Evolutionary conservation across 2,113 vertebrate genomes (phyloP), one percentile per base, ranked within the genome.

Genomic region (Gallinago jamesoni): DNA sequence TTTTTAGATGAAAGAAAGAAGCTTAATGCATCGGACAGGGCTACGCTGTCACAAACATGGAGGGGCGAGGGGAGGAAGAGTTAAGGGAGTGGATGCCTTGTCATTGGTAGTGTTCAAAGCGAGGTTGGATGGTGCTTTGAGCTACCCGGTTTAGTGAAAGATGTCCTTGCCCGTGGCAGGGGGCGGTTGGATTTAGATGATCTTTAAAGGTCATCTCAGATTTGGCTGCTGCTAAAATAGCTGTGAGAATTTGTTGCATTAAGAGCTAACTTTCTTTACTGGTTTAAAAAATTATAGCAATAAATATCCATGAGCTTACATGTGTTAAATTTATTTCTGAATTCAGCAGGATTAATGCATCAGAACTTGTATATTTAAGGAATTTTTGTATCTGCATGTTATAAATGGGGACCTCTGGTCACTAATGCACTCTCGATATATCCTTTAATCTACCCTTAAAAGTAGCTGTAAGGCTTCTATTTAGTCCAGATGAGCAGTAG

Each of bases 1-100:
- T 86, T 95, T 94, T 91, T 35, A 87, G 48, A 89, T 77, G 25
- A 94, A 80, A 77, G 35, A 72, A 93, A 88, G 52, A 63, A 43
- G 22, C 30, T 68, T 6, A 12, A 27, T 28, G 60, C 68, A 66
- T 81, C 50, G 48, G 53, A 2, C 60, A 23, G 33, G 39, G 24
- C 27, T 92, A 21, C 24, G 43, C 5, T 69, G 25, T 67, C 52
- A 87, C 12, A 84, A 48, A 56, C 22, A 8, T 12, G 8, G 23
- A 39, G 22, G 7, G 8, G 3, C 2, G 17, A 39, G n/a, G 9
- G 10, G 17, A 73, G 7, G 24, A 73, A 73, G 22, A 77, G 6
- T 64, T 35, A 52, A 84, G 81, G 16, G 4, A 20, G 27, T 28
- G 27, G 52, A 53, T 53, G 52, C 27, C 27, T 53, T 15, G 16